Conservation (phyloP, 1,140 invertebrate genomes). For the Dendrolimus kikuchii region DNA sequence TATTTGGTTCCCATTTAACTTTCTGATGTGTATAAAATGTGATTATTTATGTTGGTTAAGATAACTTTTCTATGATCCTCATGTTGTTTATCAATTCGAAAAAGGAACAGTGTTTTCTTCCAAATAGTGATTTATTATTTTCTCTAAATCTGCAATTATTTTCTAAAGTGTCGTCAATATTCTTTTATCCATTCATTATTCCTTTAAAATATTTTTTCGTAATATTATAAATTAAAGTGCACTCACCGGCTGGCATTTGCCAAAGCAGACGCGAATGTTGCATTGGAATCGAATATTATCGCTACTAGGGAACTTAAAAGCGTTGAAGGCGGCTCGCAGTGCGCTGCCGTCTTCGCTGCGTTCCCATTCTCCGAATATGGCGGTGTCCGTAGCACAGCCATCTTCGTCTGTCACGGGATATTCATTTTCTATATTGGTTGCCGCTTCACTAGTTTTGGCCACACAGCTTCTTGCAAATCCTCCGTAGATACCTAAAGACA, state of each 20-base stretch:
- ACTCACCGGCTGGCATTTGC: slow-evolving; percentile 93
- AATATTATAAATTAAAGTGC: neutral
- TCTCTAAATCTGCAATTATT: no score
- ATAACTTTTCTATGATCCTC: no score
- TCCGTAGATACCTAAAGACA: slow-evolving; percentile 88
- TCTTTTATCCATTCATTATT: no score
- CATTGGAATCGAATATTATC: slow-evolving; percentile 97
- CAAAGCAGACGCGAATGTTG: slow-evolving; percentile 95
- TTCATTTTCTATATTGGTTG: slow-evolving; percentile 86
- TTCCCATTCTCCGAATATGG: slow-evolving; percentile 95
- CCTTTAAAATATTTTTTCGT: no score
- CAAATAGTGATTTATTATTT: no score
- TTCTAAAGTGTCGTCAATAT: no score
- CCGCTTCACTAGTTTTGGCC: slow-evolving; percentile 91
- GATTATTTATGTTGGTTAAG: no score
- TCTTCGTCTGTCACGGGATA: slow-evolving; percentile 95
- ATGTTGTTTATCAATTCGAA: no score
- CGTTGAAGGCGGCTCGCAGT: slow-evolving; percentile 90
- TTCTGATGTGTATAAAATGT: no score
- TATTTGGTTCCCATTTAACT: no score
- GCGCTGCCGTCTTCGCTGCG: slow-evolving; percentile 88
- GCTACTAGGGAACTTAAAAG: slow-evolving; percentile 96
- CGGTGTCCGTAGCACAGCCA: slow-evolving; percentile 93
- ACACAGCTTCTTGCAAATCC: slow-evolving; percentile 94
- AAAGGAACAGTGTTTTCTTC: no score